phyloP scores from a whole-genome alignment of 2,797 vertebrate species.

The Simalia tracyae region DNA sequence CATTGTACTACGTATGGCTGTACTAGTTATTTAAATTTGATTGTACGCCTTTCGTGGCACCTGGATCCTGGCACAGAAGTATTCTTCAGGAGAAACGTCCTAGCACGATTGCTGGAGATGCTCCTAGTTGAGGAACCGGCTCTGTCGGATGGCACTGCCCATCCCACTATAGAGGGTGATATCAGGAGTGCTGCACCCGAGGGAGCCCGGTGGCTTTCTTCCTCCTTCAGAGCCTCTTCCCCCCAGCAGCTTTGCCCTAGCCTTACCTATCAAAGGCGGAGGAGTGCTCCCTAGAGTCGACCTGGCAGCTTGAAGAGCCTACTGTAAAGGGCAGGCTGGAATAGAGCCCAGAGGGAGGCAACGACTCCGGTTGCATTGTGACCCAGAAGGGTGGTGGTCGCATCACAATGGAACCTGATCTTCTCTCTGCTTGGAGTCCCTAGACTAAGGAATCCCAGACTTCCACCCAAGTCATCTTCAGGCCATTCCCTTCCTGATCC shows the following conservation, averaged over 20 bases:
- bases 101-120: neutral
- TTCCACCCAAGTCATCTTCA: neutral
- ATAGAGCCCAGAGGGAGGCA: constrained; percentile 5
- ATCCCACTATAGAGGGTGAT: neutral
- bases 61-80: neutral
- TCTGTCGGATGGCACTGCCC: neutral
- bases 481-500: too few species aligned
- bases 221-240: neutral
- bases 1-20: neutral
- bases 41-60: neutral
- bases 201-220: neutral
- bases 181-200: neutral
- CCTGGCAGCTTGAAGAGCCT: constrained; percentile 57
- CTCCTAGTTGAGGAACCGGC: too few species aligned
- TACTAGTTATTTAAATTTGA: too few species aligned
- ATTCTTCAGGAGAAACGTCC: neutral
- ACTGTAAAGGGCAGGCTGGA: constrained; percentile 40
- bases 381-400: constrained; percentile 43
- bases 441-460: neutral
- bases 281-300: constrained; percentile 58
- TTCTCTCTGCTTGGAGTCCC: neutral
- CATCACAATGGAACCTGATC: constrained; percentile 52
- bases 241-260: neutral
- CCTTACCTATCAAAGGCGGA: constrained; percentile 54
- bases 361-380: constrained; percentile 57